Evolutionary conservation across 2,888 invertebrate species (phyloP).

Genomic region (Mellilla xanthometata): DNA sequence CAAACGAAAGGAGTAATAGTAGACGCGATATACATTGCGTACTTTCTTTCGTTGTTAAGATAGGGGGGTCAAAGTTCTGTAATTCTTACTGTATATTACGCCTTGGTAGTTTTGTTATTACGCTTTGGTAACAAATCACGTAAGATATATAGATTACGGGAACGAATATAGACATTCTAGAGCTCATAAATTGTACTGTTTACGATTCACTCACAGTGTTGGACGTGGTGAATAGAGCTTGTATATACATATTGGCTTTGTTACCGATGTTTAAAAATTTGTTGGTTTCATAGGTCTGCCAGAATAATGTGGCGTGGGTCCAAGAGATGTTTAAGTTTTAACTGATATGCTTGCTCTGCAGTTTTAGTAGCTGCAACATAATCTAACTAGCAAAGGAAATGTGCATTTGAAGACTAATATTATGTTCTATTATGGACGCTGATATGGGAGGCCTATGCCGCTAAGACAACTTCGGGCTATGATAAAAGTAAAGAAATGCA

Average conservation of each 20-base stretch:
- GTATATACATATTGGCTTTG: neutral
- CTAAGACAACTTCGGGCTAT: too few relatives aligned
- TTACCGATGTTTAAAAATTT: neutral
- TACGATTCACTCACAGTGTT: neutral
- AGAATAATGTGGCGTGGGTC: neutral
- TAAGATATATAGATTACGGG: conserved; percentile 24
- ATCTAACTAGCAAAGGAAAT: too few relatives aligned
- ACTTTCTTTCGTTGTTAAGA: neutral
- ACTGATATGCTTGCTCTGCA: neutral
- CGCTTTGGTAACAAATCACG: conserved; percentile 13
- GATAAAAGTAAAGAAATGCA: too few relatives aligned
- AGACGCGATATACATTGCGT: conserved; percentile 5
- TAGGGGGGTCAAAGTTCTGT: conserved; percentile 11
- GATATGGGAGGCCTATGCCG: too few relatives aligned
- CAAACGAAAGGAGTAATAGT: conserved; percentile 3
- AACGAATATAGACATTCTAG: conserved; percentile 31
- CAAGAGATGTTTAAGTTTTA: neutral
- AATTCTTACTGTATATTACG: neutral
- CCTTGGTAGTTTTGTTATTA: too few relatives aligned
- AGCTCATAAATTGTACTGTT: conserved; percentile 23
- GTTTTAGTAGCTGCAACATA: too few relatives aligned
- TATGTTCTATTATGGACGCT: too few relatives aligned
- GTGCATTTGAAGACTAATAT: too few relatives aligned
- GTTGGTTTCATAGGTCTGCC: neutral
- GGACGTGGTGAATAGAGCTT: neutral